A percentile compares a stretch with the other conserved stretches of the same genome.
Conservation (phyloP, 1,140 invertebrate genomes). For the Drosophila albomicans region DNA sequence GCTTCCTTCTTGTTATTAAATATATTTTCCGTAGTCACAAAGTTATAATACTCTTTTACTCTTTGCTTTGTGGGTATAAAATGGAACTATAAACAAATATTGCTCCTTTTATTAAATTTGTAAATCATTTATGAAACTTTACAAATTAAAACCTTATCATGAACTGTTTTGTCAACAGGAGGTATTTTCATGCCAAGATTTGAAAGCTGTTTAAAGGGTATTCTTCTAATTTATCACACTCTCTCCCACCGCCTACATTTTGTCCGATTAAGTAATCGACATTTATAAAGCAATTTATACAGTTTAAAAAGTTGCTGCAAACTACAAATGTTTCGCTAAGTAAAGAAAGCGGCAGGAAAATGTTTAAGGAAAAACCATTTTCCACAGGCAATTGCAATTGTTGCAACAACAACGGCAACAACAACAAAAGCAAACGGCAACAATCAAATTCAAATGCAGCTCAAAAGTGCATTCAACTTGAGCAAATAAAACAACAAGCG, state of each 20-base stretch:
- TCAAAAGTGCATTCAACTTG: constrained; percentile 67
- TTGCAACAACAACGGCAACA: background rate
- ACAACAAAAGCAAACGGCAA: constrained; percentile 12
- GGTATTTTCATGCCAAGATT: no score
- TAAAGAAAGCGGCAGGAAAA: constrained; percentile 14
- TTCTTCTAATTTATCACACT: background rate
- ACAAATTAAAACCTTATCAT: no score
- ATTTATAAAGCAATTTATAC: constrained; percentile 5
- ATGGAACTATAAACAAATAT: no score
- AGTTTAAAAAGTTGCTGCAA: constrained; percentile 3
- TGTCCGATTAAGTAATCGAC: constrained; percentile 2
- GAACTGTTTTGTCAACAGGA: no score
- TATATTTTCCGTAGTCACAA: no score
- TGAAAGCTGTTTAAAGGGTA: background rate
- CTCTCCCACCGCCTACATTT: background rate
- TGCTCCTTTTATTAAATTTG: no score
- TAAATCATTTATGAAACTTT: no score
- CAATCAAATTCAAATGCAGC: constrained; percentile 54
- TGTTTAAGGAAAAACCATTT: constrained; percentile 20
- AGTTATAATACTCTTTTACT: no score
- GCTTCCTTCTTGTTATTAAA: no score
- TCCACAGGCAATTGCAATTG: constrained; percentile 8
- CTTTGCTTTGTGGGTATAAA: no score
- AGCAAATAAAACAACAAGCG: constrained; percentile 38
- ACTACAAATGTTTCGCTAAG: background rate